Percentiles rank a stretch among this genome's conserved stretches.
These are phyloP conservation scores for Bombus turneri DNA, from an alignment of 1,140 invertebrate species.

Conservation along the genomic window DNA sequence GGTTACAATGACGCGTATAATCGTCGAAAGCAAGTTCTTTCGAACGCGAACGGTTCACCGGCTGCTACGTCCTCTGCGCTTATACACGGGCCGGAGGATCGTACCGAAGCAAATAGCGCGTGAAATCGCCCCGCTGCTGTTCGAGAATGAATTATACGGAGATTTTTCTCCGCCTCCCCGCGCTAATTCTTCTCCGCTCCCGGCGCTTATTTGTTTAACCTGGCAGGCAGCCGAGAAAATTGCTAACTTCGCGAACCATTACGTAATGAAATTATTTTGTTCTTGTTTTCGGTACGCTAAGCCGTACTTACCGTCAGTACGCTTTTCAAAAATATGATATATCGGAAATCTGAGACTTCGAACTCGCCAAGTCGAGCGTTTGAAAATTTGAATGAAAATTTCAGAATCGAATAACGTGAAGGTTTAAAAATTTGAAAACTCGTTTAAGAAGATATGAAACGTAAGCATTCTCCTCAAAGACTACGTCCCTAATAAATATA, in stretches of 20 bases:
- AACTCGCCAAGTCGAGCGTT: too few species aligned
- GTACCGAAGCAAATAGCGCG: background rate
- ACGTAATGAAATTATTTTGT: background rate
- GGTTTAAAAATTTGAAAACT: too few species aligned
- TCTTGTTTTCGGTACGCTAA: background rate
- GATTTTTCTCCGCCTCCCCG: background rate
- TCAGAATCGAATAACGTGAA: too few species aligned
- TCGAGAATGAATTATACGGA: constrained; percentile 7
- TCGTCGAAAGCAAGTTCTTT: background rate
- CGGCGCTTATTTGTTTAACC: constrained; percentile 1
- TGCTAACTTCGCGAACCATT: background rate
- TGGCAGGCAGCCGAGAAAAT: background rate
- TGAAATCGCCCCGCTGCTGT: constrained; percentile 5
- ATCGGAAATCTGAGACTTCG: too few species aligned
- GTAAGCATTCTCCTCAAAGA: too few species aligned
- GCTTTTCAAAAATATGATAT: background rate
- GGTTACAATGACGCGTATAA: background rate
- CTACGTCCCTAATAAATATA: background rate
- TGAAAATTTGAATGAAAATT: too few species aligned
- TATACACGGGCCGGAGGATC: background rate
- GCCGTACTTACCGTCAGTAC: too few species aligned
- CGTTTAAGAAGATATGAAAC: too few species aligned
- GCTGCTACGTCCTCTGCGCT: too few species aligned
- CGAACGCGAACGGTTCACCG: background rate
- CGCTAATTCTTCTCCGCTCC: background rate